Evolutionary conservation across 2,888 invertebrate genomes (phyloP), one percentile per base, ranked within the genome.

Genomic region (Zaprionus obscuricornis): DNA sequence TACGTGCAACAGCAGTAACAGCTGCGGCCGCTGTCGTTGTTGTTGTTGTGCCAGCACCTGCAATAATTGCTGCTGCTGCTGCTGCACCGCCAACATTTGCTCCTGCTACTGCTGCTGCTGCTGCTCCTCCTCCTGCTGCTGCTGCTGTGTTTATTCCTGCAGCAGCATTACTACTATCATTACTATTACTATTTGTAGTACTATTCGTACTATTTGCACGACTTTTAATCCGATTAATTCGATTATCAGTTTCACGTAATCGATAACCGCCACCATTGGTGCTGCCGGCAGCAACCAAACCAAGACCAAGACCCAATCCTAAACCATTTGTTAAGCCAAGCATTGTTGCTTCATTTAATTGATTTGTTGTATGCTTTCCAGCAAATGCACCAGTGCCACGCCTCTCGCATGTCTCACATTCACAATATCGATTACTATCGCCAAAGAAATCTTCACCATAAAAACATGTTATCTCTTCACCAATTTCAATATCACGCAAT

Each of bases 401-500:
- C 88, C 98, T 93, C 91, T 99, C 99, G 91, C 99, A 99, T 0
- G 99, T 99, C 90, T 96, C 95, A 91, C 99, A 99, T 91, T 99
- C 99, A 91, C 99, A 99, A 82, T 96, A 95, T 87, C 95, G 95
- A 91, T 99, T 99, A 46, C 95, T 94, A 91, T 99, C 98, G 4
- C 99, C 99, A 91, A 99, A 99, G 92, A 99, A 99, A 90, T 99
- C 98, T 89, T 97, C 97, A 1, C 99, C 99, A 91, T 99, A 99
- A 91, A 96, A 98, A 89, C 99, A 99, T 8, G 98, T 98, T 43
- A 99, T 97, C 91, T 99, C 99, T 90, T 99, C 99, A 22, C 97
- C 98, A 55, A 94, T 93, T 87, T 97, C 96, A 82, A 99, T 98
- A 88, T 99, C 98, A 58, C 98, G 93, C 60, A 99, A 91, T 3